These are phyloP conservation scores for Ctenicera cuprea DNA, from an alignment of 2,888 invertebrate species.

Conservation along the genomic window DNA sequence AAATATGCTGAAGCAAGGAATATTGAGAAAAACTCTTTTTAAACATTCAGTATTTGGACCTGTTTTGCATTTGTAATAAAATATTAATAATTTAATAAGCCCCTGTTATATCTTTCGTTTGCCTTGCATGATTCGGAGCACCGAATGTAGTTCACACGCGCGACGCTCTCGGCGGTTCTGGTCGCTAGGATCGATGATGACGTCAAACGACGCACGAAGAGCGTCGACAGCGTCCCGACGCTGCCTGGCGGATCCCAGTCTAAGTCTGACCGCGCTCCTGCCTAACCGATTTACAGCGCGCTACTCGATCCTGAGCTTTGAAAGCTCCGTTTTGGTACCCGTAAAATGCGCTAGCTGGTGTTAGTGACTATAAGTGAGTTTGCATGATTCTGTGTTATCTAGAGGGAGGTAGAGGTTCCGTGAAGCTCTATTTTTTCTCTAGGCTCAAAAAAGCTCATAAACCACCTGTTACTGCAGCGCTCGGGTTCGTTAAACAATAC, in stretches of 20 bases:
- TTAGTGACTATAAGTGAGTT: slow-evolving; percentile 58
- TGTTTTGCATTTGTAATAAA: not conserved
- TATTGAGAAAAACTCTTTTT: too few relatives aligned
- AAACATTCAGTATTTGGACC: too few relatives aligned
- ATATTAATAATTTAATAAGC: slow-evolving; percentile 30
- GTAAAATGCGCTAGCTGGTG: slow-evolving; percentile 64
- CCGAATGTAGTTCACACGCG: slow-evolving; percentile 44
- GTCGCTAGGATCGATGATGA: slow-evolving; percentile 57
- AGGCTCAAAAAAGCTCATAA: slow-evolving; percentile 45
- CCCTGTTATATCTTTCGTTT: slow-evolving; percentile 25
- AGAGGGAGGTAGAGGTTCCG: slow-evolving; percentile 47
- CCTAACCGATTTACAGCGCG: slow-evolving; percentile 64
- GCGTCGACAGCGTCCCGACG: slow-evolving; percentile 62
- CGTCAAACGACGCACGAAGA: slow-evolving; percentile 55
- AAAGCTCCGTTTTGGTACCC: slow-evolving; percentile 56
- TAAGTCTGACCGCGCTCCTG: slow-evolving; percentile 62
- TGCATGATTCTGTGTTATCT: slow-evolving; percentile 51
- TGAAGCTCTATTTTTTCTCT: slow-evolving; percentile 44
- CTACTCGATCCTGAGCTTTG: slow-evolving; percentile 56
- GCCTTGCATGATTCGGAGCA: slow-evolving; percentile 37
- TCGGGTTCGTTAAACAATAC: slow-evolving; percentile 54
- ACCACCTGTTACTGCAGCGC: slow-evolving; percentile 58
- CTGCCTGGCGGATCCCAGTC: slow-evolving; percentile 68
- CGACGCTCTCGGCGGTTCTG: slow-evolving; percentile 47
- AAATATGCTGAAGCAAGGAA: too few relatives aligned